Base-by-base conservation (phyloP, 2,888 invertebrate species). In the Campopleginae sp. region DNA sequence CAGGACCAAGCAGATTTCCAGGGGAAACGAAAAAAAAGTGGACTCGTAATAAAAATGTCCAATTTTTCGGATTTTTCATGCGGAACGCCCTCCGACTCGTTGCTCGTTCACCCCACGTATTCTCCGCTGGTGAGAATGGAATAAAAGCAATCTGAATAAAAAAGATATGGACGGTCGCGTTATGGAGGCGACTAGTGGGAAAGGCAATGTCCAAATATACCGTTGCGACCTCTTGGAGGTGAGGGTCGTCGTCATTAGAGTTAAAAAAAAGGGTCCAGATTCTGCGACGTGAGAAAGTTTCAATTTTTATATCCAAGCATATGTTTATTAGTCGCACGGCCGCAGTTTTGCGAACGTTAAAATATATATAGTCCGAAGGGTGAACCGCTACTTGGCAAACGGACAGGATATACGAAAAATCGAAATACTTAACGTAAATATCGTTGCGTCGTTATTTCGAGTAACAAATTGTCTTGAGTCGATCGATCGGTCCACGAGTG, bases 291-390 rank as follows among this genome's bases (percentile, higher is more conserved):
- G 46, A 76, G 71, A 68, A 48, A 61, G 63, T 8, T 23, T 58
- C 10, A 33, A 44, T 58, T 27, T 42, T 23, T 38, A 31, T 23
- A 46, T 48, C 65, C 12, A 63, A 61, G 38, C 10, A 10, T 1
- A 0, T 14, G n/a, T n/a, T n/a, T n/a, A n/a, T 31, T 79, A 48
- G 31, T 27, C 77, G 77, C 54, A 71, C 71, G 76, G 27, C 76
- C 71, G 84, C 91, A 92, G 92, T 92, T 91, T 90, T 90, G 91
- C 90, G 90, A 92, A 92, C 91, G 91, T 92, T 92, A 88, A 91
- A 92, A 92, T 92, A 92, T 92, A 92, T 92, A 92, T 92, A 91
- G 91, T 91, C 90, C 91, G 90, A 38, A 38, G 38, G 38, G 38
- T 10, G 38, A 38, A 38, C 38, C 38, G 10, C 10, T 10, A 7